These are phyloP conservation scores for Luidia sarsii DNA, from an alignment of 53 echinoderm and acorn worm species.

Conservation along the genomic window DNA sequence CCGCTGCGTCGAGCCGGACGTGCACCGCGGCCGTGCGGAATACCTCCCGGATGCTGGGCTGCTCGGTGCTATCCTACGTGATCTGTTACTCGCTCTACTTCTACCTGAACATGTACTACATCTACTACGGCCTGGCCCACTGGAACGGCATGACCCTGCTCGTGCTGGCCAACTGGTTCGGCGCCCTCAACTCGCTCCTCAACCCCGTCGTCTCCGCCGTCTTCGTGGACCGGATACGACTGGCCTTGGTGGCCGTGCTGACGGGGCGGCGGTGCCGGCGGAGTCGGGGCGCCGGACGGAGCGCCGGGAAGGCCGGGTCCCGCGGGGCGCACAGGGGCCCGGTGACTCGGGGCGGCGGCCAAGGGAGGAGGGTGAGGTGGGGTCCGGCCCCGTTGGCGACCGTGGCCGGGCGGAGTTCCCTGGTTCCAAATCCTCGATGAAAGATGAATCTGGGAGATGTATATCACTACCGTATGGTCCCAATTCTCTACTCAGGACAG, in stretches of 20 bases:
- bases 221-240: slow-evolving; percentile 56
- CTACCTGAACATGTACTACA: slow-evolving; percentile 81
- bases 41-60: slow-evolving; percentile 67
- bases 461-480: too few species aligned
- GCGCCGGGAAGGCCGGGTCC: too few species aligned
- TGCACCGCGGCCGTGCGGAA: slow-evolving; percentile 52
- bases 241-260: slow-evolving; percentile 26
- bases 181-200: slow-evolving; percentile 77
- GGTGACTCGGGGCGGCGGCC: too few species aligned
- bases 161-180: slow-evolving; percentile 78
- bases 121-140: slow-evolving; percentile 76
- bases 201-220: slow-evolving; percentile 75
- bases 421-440: too few species aligned
- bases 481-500: too few species aligned
- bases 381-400: too few species aligned
- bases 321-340: neutral
- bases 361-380: too few species aligned
- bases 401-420: too few species aligned
- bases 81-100: slow-evolving; percentile 87
- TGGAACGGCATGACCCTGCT: slow-evolving; percentile 70
- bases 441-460: too few species aligned
- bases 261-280: slow-evolving; percentile 4
- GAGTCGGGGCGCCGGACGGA: neutral
- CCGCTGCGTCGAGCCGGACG: slow-evolving; percentile 11
- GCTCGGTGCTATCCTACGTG: slow-evolving; percentile 75